Evolutionary conservation across 2,113 vertebrate species (phyloP).

Genomic region (Galbula dea): DNA sequence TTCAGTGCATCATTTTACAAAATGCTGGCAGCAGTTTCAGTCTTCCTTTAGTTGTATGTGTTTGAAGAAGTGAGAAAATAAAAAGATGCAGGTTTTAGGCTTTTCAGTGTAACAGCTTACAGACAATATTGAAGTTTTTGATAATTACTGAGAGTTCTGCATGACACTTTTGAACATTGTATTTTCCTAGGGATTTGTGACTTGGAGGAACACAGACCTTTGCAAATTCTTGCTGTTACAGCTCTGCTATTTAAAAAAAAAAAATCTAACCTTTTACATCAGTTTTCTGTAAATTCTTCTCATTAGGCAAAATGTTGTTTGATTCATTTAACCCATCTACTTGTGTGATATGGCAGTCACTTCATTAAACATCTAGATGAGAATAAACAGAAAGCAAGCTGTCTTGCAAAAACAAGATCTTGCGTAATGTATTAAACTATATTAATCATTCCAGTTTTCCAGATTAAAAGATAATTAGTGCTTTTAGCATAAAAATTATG

Average conservation of each 20-base stretch:
- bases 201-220: conserved; percentile 7
- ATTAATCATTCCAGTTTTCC: conserved; percentile 11
- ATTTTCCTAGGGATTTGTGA: conserved; percentile 8
- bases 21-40: neutral
- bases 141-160: conserved; percentile 23
- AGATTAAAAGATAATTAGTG: conserved; percentile 34
- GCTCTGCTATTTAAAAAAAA: neutral
- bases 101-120: conserved; percentile 29
- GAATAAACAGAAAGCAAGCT: conserved; percentile 49
- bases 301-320: conserved; percentile 45
- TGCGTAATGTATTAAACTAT: neutral
- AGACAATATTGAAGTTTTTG: conserved; percentile 37
- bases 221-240: conserved; percentile 16
- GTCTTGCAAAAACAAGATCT: conserved; percentile 12
- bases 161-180: conserved; percentile 10
- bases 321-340: conserved; percentile 49
- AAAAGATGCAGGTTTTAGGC: neutral
- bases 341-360: conserved; percentile 31
- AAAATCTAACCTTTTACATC: neutral
- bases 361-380: conserved; percentile 52
- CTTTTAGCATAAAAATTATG: neutral
- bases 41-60: neutral
- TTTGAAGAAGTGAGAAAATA: conserved; percentile 45
- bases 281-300: conserved; percentile 30
- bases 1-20: neutral